Conservation (phyloP, 2,113 vertebrate genomes). For the Cacatua alba region DNA sequence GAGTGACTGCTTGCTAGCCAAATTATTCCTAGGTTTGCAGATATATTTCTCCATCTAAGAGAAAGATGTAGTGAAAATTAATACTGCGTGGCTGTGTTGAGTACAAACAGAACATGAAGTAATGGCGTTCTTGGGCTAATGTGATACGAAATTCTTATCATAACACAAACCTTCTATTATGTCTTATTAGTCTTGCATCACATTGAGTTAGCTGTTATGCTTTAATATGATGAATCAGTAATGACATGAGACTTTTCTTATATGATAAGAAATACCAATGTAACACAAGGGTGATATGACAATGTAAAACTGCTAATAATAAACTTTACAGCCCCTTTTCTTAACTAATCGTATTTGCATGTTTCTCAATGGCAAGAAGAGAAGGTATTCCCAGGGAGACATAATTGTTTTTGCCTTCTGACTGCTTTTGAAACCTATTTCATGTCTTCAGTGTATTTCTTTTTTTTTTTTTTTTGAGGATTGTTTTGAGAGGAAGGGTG, state of each 20-base stretch:
- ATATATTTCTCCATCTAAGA: neutral
- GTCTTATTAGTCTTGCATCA: neutral
- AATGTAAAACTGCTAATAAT: neutral
- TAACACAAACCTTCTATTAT: neutral
- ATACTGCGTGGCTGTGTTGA: neutral
- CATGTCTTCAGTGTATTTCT: neutral
- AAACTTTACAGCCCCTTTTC: neutral
- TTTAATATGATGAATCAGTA: conserved; percentile 13
- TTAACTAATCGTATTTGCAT: neutral
- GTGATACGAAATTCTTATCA: neutral
- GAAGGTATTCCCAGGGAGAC: neutral
- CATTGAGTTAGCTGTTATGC: neutral
- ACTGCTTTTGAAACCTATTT: neutral
- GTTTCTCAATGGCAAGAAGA: neutral
- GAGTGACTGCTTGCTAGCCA: neutral
- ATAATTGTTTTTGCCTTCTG: neutral
- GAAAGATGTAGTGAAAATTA: neutral
- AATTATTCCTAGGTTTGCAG: neutral
- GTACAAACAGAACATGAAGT: neutral
- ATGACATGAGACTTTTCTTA: neutral
- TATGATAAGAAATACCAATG: neutral
- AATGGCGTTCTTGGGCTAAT: neutral
- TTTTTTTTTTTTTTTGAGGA: neutral
- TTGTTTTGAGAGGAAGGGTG: neutral
- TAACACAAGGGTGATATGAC: neutral